phyloP scores from a whole-genome alignment of 2,797 vertebrate genomes.

The Glossophaga mutica region DNA sequence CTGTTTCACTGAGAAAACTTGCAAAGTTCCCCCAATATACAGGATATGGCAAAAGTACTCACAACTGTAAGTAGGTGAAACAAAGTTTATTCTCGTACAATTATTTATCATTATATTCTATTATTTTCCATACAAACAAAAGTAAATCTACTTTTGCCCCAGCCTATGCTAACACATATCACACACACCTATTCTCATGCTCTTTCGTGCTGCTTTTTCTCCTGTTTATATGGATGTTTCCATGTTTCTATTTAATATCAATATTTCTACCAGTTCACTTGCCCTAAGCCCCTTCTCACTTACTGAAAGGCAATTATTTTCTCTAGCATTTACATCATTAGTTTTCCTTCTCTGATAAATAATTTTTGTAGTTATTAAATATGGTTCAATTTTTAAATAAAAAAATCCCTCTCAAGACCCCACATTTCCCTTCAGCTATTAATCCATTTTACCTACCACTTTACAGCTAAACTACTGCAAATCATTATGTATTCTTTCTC shows the following conservation, averaged over 20 bases:
- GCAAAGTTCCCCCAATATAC: not conserved
- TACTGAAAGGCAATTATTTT: not conserved
- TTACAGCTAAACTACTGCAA: not conserved
- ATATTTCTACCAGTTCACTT: not conserved
- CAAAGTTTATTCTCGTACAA: not conserved
- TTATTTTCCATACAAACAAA: not conserved
- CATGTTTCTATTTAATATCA: not conserved
- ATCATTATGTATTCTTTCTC: not conserved
- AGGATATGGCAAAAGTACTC: not conserved
- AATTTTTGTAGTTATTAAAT: not conserved
- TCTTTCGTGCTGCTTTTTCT: not conserved
- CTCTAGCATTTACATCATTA: not conserved
- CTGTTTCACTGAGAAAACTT: not conserved
- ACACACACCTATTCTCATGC: no score
- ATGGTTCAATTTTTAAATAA: not conserved
- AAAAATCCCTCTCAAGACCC: not conserved
- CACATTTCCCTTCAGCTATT: not conserved
- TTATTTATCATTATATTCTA: not conserved
- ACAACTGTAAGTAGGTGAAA: not conserved
- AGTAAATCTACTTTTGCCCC: not conserved
- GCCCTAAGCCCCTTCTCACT: not conserved
- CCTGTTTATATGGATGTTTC: not conserved
- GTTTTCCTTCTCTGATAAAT: not conserved
- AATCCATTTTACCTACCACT: not conserved
- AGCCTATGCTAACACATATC: not conserved